Base-by-base conservation (phyloP, 2,888 invertebrate genomes). In the Patella caerulea region DNA sequence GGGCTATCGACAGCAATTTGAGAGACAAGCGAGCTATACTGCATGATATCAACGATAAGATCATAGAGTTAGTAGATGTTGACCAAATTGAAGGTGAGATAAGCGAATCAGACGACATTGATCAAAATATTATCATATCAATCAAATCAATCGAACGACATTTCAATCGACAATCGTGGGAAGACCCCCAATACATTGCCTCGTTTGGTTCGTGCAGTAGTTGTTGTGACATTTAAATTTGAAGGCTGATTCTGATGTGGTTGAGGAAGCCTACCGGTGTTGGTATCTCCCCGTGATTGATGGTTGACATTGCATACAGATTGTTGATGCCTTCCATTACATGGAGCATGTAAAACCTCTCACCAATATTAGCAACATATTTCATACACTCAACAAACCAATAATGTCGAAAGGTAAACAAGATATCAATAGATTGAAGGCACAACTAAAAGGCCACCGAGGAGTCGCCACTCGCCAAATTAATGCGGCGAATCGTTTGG, bases 341-440 rank as follows among this genome's bases (percentile, higher is more conserved):
- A 17, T 65, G 65, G 65, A 19, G 65, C 19, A n/a, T 34, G 34
- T 3, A 34, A 34, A 34, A 34, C 34, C 34, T 24, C 24, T 24
- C 24, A 2, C 2, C 34, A 34, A 34, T 34, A 3, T 34, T 34
- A 34, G 34, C 34, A 34, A 34, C 34, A 34, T 3, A 34, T 3
- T 34, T 24, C 2, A 0, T 34, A 4, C 34, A 34, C 59, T n/a
- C 17, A 59, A n/a, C 59, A 59, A 59, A 65, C 14, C 2, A 65
- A 65, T 4, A n/a, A 65, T 65, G 65, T 12, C 65, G 17, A 12
- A 19, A n/a, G 65, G 19, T 65, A 65, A 65, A 12, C 7, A 65
- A 65, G 65, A 65, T 65, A 65, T 65, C n/a, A 19, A 65, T 24
- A 65, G 65, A 24, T 65, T 65, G 65, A 65, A 24, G 65, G 65